Percentiles rank a stretch among this genome's conserved stretches.
These are phyloP conservation scores for Sinohyriopsis cumingii DNA, from an alignment of 2,888 invertebrate species.

Conservation along the genomic window DNA sequence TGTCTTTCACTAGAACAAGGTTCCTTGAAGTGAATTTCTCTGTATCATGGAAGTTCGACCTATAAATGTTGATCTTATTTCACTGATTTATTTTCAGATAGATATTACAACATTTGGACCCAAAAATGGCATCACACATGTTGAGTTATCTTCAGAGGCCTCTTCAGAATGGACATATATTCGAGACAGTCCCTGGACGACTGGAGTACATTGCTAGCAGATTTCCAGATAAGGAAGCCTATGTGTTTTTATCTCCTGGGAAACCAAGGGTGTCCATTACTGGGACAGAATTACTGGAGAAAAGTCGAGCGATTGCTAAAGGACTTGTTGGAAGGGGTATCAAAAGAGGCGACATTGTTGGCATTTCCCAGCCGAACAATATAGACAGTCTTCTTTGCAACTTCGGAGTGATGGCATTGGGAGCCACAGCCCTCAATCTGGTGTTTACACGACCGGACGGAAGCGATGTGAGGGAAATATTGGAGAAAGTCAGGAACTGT, in stretches of 20 bases:
- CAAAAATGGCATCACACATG: too few relatives aligned
- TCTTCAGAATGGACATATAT: not conserved
- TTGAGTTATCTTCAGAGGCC: not conserved
- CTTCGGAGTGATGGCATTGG: conserved; percentile 20
- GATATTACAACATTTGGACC: too few relatives aligned
- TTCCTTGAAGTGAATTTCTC: too few relatives aligned
- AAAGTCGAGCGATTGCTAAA: conserved; percentile 3
- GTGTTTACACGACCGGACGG: conserved; percentile 7
- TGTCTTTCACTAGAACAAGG: too few relatives aligned
- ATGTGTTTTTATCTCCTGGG: conserved; percentile 19
- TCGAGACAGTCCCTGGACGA: conserved; percentile 10
- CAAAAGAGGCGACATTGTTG: conserved; percentile 23
- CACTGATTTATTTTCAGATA: too few relatives aligned
- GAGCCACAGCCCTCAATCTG: conserved; percentile 12
- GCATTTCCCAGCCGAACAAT: conserved; percentile 15
- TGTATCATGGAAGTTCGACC: too few relatives aligned
- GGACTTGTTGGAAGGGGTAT: conserved; percentile 17
- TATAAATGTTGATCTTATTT: too few relatives aligned
- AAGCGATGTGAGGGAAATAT: conserved; percentile 2
- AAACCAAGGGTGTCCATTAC: conserved; percentile 13
- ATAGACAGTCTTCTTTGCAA: conserved; percentile 18
- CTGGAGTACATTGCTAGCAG: conserved; percentile 5
- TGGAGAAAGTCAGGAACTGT: conserved; percentile 4
- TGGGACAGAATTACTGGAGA: conserved; percentile 7
- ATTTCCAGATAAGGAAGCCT: conserved; percentile 18